These are phyloP conservation scores for Planococcus citri DNA, from an alignment of 1,140 invertebrate genomes.

Conservation along the genomic window DNA sequence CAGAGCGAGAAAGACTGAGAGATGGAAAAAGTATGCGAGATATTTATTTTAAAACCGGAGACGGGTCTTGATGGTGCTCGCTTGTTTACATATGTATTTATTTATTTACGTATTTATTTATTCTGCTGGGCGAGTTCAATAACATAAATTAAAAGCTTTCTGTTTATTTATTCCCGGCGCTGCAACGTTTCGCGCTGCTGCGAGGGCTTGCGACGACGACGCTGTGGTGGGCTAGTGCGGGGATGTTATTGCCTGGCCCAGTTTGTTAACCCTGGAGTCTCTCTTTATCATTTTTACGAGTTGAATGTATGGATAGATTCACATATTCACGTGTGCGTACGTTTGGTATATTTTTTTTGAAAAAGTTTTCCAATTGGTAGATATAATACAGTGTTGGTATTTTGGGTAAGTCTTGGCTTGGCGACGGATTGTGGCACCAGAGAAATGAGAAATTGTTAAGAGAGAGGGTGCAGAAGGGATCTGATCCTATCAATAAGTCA, in stretches of 20 bases:
- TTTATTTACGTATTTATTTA: slow-evolving; percentile 21
- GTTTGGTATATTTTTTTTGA: background rate
- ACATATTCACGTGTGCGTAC: background rate
- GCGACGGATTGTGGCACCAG: background rate
- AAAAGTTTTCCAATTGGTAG: no score
- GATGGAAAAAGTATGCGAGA: slow-evolving; percentile 21
- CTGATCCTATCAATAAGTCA: no score
- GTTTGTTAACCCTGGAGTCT: slow-evolving; percentile 14
- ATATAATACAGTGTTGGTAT: no score
- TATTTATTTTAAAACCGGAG: slow-evolving; percentile 13
- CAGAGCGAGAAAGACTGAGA: slow-evolving; percentile 28
- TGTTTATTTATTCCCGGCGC: slow-evolving; percentile 15
- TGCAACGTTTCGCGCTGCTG: background rate
- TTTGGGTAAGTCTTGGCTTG: no score
- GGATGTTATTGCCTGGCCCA: slow-evolving; percentile 15
- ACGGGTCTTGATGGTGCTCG: slow-evolving; percentile 10
- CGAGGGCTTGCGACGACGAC: background rate
- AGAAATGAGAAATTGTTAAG: no score
- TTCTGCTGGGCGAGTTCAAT: slow-evolving; percentile 17
- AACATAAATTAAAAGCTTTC: slow-evolving; percentile 20
- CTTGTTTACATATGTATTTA: slow-evolving; percentile 19
- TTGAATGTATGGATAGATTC: background rate
- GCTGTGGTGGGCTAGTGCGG: background rate
- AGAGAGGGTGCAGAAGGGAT: no score
- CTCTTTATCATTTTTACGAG: background rate